Percentiles rank a stretch among this genome's conserved stretches.
Conservation (phyloP, 2,113 vertebrate species). For the Sula dactylatra region DNA sequence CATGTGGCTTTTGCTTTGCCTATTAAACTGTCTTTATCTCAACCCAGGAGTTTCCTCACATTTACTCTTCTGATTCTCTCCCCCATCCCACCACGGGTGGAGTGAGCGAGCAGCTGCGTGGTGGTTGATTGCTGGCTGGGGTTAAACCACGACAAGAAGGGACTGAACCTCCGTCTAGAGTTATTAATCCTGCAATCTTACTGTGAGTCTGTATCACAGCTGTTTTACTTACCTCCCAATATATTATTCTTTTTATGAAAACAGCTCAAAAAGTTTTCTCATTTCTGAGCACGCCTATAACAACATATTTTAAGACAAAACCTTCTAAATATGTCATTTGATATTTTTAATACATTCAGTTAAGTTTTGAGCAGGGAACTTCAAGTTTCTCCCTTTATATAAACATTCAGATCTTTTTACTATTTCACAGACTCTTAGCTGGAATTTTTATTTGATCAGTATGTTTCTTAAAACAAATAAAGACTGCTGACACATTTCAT, state of each 20-base stretch:
- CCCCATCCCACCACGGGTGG: no score
- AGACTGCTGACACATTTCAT: neutral
- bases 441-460: neutral
- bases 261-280: neutral
- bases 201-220: neutral
- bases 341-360: neutral
- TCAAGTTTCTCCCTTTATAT: neutral
- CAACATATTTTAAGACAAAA: neutral
- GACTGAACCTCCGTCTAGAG: slow-evolving; percentile 43
- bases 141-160: no score
- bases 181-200: slow-evolving; percentile 35
- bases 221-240: neutral
- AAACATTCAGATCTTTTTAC: neutral
- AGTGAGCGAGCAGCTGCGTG: no score
- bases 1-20: no score
- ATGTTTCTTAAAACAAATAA: neutral
- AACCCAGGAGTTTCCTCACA: no score
- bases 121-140: no score
- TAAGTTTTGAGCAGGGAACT: neutral
- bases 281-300: neutral
- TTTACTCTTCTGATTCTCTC: no score
- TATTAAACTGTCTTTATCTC: no score
- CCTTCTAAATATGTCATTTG: neutral
- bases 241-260: neutral
- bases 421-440: neutral